phyloP scores from a whole-genome alignment of 2,113 vertebrate species.

The Cyprinodon tularosa region DNA sequence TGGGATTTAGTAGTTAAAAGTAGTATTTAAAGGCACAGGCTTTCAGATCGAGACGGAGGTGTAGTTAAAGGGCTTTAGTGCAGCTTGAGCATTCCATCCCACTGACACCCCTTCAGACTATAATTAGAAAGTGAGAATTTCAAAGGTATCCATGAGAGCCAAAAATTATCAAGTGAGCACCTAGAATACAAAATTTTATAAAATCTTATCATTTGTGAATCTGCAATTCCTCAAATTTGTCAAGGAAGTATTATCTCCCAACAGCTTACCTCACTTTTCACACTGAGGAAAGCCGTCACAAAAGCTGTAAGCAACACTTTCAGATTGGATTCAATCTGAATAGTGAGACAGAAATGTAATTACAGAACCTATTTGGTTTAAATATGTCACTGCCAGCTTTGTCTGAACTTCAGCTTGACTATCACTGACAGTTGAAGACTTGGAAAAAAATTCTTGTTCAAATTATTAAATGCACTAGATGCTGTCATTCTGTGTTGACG shows the following conservation, averaged over 20 bases:
- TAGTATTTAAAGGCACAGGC: neutral
- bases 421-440: neutral
- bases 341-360: neutral
- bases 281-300: slow-evolving; percentile 8
- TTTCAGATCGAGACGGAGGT: slow-evolving; percentile 4
- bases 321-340: slow-evolving; percentile 10
- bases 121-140: slow-evolving; percentile 32
- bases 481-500: neutral
- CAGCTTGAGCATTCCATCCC: neutral
- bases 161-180: slow-evolving; percentile 36
- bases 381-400: neutral
- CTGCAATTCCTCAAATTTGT: slow-evolving; percentile 31
- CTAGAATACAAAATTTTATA: slow-evolving; percentile 15
- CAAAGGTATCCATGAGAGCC: slow-evolving; percentile 29
- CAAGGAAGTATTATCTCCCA: slow-evolving; percentile 37
- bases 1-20: slow-evolving; percentile 15
- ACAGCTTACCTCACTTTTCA: slow-evolving; percentile 28
- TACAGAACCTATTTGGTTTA: neutral
- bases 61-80: neutral
- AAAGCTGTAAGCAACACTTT: slow-evolving; percentile 17
- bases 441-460: neutral
- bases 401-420: too few relatives aligned
- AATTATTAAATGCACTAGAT: neutral
- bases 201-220: slow-evolving; percentile 6
- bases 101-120: neutral